phyloP scores from a whole-genome alignment of 2,113 vertebrate genomes.

The Heliornis fulica region DNA sequence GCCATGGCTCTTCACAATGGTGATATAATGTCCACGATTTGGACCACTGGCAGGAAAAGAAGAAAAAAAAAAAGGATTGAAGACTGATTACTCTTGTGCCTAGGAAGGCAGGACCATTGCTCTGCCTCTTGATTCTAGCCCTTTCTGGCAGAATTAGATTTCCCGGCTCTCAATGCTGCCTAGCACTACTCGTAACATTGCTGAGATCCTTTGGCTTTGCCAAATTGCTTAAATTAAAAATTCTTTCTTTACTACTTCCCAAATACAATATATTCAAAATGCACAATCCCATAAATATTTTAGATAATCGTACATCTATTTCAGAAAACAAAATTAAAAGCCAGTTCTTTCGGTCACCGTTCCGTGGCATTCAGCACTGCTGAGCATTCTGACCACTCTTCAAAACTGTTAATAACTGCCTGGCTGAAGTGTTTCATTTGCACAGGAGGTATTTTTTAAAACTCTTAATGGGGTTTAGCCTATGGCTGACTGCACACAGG shows the following conservation, averaged over 20 bases:
- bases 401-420: neutral
- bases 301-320: accelerated
- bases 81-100: neutral
- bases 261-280: neutral
- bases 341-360: neutral
- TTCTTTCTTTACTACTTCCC: neutral
- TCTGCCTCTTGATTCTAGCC: neutral
- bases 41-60: slow-evolving; percentile 76
- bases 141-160: neutral
- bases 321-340: neutral
- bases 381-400: neutral
- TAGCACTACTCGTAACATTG: neutral
- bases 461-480: neutral
- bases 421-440: neutral
- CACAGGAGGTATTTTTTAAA: neutral
- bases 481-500: neutral
- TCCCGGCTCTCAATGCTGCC: neutral
- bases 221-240: neutral
- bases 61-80: neutral
- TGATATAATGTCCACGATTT: slow-evolving; percentile 92
- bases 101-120: neutral
- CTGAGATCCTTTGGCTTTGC: neutral
- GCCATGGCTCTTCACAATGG: slow-evolving; percentile 91
- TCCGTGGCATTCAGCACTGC: neutral
- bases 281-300: accelerated